Conservation (phyloP, 2,888 invertebrate species). For the Ophioninae sp. region DNA sequence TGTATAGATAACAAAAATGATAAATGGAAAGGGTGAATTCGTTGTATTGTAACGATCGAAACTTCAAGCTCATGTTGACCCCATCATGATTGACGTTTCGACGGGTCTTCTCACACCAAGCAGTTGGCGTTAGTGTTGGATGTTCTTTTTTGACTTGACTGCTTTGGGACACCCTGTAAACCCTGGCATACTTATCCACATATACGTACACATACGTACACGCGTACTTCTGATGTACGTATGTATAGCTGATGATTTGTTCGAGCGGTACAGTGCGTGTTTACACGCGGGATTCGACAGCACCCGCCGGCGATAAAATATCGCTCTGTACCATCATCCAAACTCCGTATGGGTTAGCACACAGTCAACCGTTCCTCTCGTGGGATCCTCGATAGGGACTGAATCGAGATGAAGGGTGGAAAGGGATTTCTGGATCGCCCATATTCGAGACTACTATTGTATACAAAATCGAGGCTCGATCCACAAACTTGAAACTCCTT, state of each 20-base stretch:
- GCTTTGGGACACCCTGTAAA: neutral
- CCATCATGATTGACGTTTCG: too few relatives aligned
- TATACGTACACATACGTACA: neutral
- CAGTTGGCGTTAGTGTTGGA: too few relatives aligned
- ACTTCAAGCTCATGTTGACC: too few relatives aligned
- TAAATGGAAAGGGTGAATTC: too few relatives aligned
- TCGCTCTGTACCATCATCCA: conserved; percentile 58
- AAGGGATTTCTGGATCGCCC: conserved; percentile 4
- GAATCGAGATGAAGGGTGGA: conserved; percentile 44
- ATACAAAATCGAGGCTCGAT: conserved; percentile 19
- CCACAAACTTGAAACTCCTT: conserved; percentile 56
- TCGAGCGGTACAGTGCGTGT: conserved; percentile 67
- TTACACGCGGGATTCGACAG: conserved; percentile 67
- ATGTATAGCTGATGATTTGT: conserved; percentile 68
- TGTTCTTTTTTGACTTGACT: neutral
- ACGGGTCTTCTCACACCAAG: too few relatives aligned
- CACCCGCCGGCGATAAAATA: conserved; percentile 65
- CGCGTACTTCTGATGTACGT: neutral
- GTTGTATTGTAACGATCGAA: too few relatives aligned
- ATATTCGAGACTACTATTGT: neutral
- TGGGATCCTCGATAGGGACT: conserved; percentile 46
- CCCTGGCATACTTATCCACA: neutral
- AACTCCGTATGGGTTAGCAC: conserved; percentile 50
- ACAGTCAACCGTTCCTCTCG: conserved; percentile 30
- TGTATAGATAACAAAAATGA: too few relatives aligned